Evolutionary conservation across 1,140 invertebrate genomes (phyloP), one percentile per base, ranked within the genome.

Genomic region (Orussus abietinus): DNA sequence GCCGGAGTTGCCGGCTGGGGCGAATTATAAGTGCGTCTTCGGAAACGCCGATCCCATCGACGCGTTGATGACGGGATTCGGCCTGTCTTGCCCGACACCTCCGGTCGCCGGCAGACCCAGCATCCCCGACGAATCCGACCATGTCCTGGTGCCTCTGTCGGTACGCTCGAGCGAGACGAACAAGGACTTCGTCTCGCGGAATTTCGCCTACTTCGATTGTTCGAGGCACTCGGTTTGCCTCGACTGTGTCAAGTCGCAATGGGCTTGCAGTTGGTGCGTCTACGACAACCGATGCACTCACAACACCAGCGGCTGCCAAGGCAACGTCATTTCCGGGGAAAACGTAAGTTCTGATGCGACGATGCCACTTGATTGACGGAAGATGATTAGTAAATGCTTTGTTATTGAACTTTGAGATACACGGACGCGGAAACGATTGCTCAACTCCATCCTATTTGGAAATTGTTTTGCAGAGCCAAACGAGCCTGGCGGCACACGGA

Each of bases 181-280:
- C 62, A 92, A 93, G 60, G 92, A 96, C 69, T 96, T 97, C 76
- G 92, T 96, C 3, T 92, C 89, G 2, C 77, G 87, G 35, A 87
- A 87, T 66, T 96, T 97, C 71, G 90, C 90, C 9, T 96, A 91
- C 65, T 98, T 91, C 69, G 92, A 97, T 69, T 98, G 95, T 64
- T 85, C 84, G 5, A 81, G 84, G 41, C 93, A 97, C 65, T 82
- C 76, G 7, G 90, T 87, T 51, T 95, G 92, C 66, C 80, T 82
- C 29, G 81, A 85, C 21, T 96, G 92, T 69, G 88, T 94, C 3
- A 82, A 81, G 55, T 89, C 88, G 38, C 82, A 88, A 50, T 96
- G 92, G 92, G 83, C 85, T 2, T 96, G 92, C 59, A 93, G 90
- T 59, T 96, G 95, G 95, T 97, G 95, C 72, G 87, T 96, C 35